Percentiles rank a stretch among this genome's conserved stretches.
Conservation (phyloP, 2,797 vertebrate species). For the Momotus momota region DNA sequence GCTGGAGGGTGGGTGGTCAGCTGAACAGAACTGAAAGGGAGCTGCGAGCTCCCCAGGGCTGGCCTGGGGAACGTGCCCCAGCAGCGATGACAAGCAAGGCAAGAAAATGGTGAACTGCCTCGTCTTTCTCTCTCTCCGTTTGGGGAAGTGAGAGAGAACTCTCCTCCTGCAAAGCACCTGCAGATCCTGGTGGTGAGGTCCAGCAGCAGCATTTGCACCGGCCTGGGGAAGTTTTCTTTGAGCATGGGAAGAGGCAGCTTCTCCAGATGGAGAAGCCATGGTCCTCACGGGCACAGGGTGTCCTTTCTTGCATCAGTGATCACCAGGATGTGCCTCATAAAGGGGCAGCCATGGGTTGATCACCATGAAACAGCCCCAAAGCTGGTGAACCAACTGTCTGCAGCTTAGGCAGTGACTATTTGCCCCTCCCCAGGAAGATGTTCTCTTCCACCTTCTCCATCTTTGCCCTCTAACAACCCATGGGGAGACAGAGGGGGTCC, state of each 20-base stretch:
- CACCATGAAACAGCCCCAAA: background rate
- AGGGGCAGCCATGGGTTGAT: fast-evolving
- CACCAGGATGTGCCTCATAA: background rate
- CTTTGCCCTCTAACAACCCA: background rate
- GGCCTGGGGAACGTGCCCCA: background rate
- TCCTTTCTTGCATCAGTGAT: background rate
- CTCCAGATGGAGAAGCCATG: fast-evolving
- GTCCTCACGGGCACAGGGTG: background rate
- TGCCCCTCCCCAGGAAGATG: background rate
- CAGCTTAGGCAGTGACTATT: fast-evolving
- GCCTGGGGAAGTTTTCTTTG: background rate
- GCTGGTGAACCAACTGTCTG: fast-evolving
- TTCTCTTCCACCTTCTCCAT: background rate
- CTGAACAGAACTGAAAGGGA: constrained; percentile 11
- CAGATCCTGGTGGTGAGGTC: background rate
- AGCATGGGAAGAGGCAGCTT: background rate
- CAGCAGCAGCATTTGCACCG: background rate
- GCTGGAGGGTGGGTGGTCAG: background rate
- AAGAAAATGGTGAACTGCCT: constrained; percentile 34
- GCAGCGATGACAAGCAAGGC: background rate
- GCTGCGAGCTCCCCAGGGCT: background rate
- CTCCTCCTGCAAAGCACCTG: background rate
- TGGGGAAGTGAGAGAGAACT: constrained; percentile 49
- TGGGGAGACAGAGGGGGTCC: background rate
- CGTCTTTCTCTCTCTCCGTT: background rate